phyloP scores from a whole-genome alignment of 2,888 invertebrate genomes.

The Trissoscelio sp. region DNA sequence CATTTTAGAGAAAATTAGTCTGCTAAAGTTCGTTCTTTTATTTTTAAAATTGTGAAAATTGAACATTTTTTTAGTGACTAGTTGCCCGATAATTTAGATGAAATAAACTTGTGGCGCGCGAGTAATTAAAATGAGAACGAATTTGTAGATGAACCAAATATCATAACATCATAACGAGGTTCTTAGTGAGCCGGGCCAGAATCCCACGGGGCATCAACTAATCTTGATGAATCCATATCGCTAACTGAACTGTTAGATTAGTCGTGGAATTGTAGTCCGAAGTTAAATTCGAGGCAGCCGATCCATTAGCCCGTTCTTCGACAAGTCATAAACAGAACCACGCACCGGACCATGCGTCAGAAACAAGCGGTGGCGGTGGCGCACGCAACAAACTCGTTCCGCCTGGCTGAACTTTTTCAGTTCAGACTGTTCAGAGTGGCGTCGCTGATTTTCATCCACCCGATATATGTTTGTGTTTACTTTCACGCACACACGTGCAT shows the following conservation, averaged over 20 bases:
- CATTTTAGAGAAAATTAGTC: too few relatives aligned
- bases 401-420: constrained; percentile 50
- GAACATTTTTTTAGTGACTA: too few relatives aligned
- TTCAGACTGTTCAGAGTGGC: too few relatives aligned
- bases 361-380: constrained; percentile 35
- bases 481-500: constrained; percentile 58
- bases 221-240: constrained; percentile 56
- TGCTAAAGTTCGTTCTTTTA: too few relatives aligned
- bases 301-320: constrained; percentile 53
- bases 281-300: constrained; percentile 49
- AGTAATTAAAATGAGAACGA: constrained; percentile 7
- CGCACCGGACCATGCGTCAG: constrained; percentile 44
- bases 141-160: not conserved
- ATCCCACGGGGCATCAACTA: constrained; percentile 42
- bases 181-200: constrained; percentile 20
- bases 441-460: constrained; percentile 60
- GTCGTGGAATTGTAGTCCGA: constrained; percentile 52
- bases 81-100: too few relatives aligned
- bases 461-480: constrained; percentile 59
- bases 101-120: too few relatives aligned
- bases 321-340: constrained; percentile 53
- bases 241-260: constrained; percentile 61
- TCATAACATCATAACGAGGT: not conserved
- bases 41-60: too few relatives aligned
- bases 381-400: constrained; percentile 65